Evolutionary conservation across 2,888 invertebrate genomes (phyloP).

Genomic region (Apoda limacodes): DNA sequence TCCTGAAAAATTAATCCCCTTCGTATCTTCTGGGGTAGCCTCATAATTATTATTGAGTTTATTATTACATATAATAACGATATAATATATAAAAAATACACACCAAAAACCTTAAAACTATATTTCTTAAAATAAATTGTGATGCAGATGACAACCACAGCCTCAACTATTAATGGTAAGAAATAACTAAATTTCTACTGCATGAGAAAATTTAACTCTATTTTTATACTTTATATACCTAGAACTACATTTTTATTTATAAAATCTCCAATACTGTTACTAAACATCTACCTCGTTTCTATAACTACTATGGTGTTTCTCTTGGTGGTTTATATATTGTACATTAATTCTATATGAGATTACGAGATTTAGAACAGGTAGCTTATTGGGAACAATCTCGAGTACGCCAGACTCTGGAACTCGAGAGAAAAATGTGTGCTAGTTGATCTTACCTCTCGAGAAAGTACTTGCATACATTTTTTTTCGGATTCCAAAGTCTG

Average conservation of each 20-base stretch:
- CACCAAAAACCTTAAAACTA: constrained; percentile 24
- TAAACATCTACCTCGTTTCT: too few relatives aligned
- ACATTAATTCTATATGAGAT: constrained; percentile 60
- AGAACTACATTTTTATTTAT: constrained; percentile 21
- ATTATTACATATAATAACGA: constrained; percentile 15
- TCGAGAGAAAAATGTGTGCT: too few relatives aligned
- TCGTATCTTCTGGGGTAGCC: constrained; percentile 3
- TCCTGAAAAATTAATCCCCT: too few relatives aligned
- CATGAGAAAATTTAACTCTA: constrained; percentile 12
- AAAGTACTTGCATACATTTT: too few relatives aligned
- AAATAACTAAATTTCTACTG: constrained; percentile 13
- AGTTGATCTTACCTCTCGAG: not conserved
- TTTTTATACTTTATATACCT: constrained; percentile 20
- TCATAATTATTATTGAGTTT: constrained; percentile 8
- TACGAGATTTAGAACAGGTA: too few relatives aligned
- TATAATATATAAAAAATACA: constrained; percentile 20
- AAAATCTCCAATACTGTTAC: too few relatives aligned
- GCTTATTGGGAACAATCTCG: too few relatives aligned
- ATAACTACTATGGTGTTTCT: constrained; percentile 49
- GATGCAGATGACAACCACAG: constrained; percentile 53
- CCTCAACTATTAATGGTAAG: constrained; percentile 24
- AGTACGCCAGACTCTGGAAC: too few relatives aligned
- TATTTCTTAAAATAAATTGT: constrained; percentile 28
- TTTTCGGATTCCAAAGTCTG: too few relatives aligned
- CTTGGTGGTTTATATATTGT: constrained; percentile 65